These are phyloP conservation scores for Orbicella faveolata DNA, from an alignment of 64 coral and sea anemone genomes.

Conservation along the genomic window DNA sequence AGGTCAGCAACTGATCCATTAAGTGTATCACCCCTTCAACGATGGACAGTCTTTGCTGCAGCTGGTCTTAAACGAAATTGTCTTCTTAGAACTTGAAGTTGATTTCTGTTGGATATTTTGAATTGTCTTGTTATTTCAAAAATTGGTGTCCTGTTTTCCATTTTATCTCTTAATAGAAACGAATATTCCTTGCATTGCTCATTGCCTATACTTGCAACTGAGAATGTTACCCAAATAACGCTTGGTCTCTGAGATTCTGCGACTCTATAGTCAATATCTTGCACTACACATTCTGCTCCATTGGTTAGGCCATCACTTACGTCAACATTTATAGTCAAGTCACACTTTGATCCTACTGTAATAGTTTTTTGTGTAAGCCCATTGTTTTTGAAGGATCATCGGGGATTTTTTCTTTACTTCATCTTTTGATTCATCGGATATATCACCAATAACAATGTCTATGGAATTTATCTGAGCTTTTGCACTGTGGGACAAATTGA, in stretches of 20 bases:
- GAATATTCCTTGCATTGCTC: slow-evolving; percentile 16
- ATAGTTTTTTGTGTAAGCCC: slow-evolving; percentile 19
- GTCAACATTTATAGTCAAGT: slow-evolving; percentile 41
- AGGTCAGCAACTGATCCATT: slow-evolving; percentile 45
- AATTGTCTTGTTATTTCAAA: slow-evolving; percentile 49
- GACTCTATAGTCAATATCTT: slow-evolving; percentile 34
- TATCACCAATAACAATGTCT: slow-evolving; percentile 42
- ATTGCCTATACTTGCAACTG: slow-evolving; percentile 1
- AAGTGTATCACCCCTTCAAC: slow-evolving; percentile 44
- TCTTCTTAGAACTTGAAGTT: slow-evolving; percentile 30
- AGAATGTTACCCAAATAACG: slow-evolving; percentile 27
- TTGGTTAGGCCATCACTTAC: slow-evolving; percentile 43
- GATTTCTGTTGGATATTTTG: not conserved
- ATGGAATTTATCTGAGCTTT: slow-evolving; percentile 26
- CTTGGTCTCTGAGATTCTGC: slow-evolving; percentile 34
- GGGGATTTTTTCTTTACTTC: slow-evolving; percentile 28
- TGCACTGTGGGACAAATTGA: not conserved
- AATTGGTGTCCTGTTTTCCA: slow-evolving; percentile 37
- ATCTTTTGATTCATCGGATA: slow-evolving; percentile 14
- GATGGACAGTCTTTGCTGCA: slow-evolving; percentile 45
- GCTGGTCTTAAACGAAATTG: slow-evolving; percentile 37
- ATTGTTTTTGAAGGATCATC: slow-evolving; percentile 37
- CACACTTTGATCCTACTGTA: slow-evolving; percentile 13
- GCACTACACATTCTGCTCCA: slow-evolving; percentile 32
- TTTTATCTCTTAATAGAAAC: not conserved